Evolutionary conservation across 1,140 invertebrate genomes (phyloP), one percentile per base, ranked within the genome.

Genomic region (Drosophila ironensis): DNA sequence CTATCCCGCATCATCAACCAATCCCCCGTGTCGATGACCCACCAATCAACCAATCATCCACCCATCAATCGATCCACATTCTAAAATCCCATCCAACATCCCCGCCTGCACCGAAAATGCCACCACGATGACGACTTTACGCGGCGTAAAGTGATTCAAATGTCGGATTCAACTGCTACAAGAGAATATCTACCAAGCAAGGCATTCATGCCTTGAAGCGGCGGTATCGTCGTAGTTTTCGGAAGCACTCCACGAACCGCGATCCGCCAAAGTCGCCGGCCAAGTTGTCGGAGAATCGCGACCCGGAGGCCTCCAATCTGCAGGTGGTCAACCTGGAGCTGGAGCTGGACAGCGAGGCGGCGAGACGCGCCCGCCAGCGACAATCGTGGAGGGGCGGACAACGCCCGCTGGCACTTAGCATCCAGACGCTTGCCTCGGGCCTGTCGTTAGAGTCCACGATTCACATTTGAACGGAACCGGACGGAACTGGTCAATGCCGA

Each of bases 71-170:
- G 38, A 20, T 42, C 38, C 37, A 61, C 59, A n/a, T 12, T 12
- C 11, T 12, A 33, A 17, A 59, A 33, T 5, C 28, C 38, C 42
- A 51, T 59, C 44, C 30, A 28, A 14, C 16, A 47, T 63, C 44
- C 52, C 54, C 44, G 66, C 66, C 54, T 48, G 66, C 66, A 69
- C 53, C 44, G 44, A 48, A n/a, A n/a, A n/a, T n/a, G n/a, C n/a
- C 44, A 37, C 57, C 38, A 41, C 52, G 24, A 35, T 46, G 45
- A 30, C 52, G 14, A 40, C 44, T 20, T 71, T n/a, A n/a, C n/a
- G n/a, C n/a, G n/a, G n/a, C n/a, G n/a, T n/a, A n/a, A n/a, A 72
- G 69, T 22, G 68, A 72, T 35, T 72, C 56, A 24, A 67, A 67
- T 46, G 44, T 51, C 8, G 57, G 50, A 54, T 47, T 46, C 16